Base-by-base conservation (phyloP, 2,113 vertebrate genomes). In the Cygnus atratus region DNA sequence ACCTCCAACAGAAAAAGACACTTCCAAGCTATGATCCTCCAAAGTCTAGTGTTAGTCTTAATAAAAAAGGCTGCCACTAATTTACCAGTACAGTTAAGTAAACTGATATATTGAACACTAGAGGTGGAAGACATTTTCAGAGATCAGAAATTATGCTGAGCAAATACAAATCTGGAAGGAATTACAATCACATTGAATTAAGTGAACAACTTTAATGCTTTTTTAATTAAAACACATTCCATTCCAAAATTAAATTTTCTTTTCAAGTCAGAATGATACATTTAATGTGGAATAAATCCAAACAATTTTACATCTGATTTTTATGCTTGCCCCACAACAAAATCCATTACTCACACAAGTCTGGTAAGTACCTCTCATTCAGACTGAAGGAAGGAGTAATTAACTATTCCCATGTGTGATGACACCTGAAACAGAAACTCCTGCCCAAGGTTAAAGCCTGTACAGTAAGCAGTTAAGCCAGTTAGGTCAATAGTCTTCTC, bases 391-490 rank as follows among this genome's bases (percentile, higher is more conserved):
- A 92, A 90, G 25, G 16, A 73, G 17, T 68, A 90, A 93, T 87
- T 93, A 90, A 81, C 68, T 96, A 86, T 57, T 61, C 68, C 48
- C 41, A 28, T 61, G 43, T 61, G 57, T 75, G 92, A 84, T 88
- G 92, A 94, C 78, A 94, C 35, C 68, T 88, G 83, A 95, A 95
- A 86, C 65, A 90, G 85, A 92, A 94, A 86, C 83, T 84, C 35
- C 82, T 74, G 57, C 46, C 79, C 39, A 88, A 75, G 67, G 59
- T 80, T 91, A 76, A 89, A 92, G 57, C 46, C 68, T 61, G 43
- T 16, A 59, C 1, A 24, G 59, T 31, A 91, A 95, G 85, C 68
- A 93, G 92, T 48, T 92, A 78, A 90, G 59, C 90, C 72, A 81
- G 88, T 77, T 90, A 2, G 16, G 76, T 48, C 73, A 65, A 95